Conservation (phyloP, 2,113 vertebrate species). For the Sinocyclocheilus maitianheensis region DNA sequence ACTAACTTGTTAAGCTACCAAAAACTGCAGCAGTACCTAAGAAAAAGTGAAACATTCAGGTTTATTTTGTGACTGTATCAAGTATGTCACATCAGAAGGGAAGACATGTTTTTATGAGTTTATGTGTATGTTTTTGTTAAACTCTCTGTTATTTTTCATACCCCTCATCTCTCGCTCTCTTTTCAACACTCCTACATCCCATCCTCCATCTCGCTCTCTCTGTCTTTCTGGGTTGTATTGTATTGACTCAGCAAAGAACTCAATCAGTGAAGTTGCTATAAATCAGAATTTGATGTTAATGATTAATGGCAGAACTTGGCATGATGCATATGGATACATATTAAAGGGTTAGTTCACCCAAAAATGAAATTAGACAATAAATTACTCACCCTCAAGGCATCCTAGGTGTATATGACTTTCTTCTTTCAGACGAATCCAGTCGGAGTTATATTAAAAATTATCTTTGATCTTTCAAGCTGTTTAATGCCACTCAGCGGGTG, state of each 20-base stretch:
- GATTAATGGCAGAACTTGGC: background rate
- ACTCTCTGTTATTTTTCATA: background rate
- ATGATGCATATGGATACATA: background rate
- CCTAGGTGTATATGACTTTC: too few relatives aligned
- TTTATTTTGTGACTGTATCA: background rate
- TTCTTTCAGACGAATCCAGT: too few relatives aligned
- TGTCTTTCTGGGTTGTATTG: background rate
- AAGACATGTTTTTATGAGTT: background rate
- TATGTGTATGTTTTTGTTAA: background rate
- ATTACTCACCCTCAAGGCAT: too few relatives aligned
- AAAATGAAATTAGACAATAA: too few relatives aligned
- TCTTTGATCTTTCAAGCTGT: too few relatives aligned
- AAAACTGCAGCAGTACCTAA: background rate
- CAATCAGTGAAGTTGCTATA: background rate
- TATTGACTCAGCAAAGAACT: background rate
- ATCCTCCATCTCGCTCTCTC: background rate
- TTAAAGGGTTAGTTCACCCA: background rate
- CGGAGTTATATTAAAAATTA: too few relatives aligned
- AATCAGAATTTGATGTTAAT: background rate
- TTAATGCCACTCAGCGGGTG: too few relatives aligned
- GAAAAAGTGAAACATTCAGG: background rate
- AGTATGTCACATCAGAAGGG: background rate
- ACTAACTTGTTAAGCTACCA: background rate
- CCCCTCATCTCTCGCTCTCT: background rate
- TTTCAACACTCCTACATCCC: background rate